phyloP scores from a whole-genome alignment of 2,113 vertebrate species.

The Podiceps cristatus region DNA sequence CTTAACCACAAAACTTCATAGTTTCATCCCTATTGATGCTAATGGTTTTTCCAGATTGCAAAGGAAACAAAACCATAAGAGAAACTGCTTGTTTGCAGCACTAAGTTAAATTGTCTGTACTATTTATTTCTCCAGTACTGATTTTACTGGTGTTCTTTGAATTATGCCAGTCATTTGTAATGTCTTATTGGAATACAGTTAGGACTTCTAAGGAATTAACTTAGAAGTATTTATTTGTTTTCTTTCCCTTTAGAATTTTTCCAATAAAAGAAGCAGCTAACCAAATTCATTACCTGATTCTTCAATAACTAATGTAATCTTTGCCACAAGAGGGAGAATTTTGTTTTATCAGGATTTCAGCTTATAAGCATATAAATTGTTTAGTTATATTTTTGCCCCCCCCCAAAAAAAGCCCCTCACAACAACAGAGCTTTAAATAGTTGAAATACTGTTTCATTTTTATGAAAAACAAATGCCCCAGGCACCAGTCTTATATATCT shows the following conservation, averaged over 20 bases:
- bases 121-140: not conserved
- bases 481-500: not conserved
- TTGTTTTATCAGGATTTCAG: not conserved
- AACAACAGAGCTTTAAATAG: not conserved
- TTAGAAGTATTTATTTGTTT: not conserved
- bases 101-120: not conserved
- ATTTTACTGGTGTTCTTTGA: not conserved
- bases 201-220: not conserved
- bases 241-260: not conserved
- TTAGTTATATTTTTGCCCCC: not conserved
- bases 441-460: not conserved
- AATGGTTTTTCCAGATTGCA: not conserved
- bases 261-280: not conserved
- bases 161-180: not conserved
- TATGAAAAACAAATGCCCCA: not conserved
- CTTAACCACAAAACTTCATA: not conserved
- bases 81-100: not conserved
- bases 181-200: not conserved
- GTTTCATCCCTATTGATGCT: not conserved
- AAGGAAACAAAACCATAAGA: not conserved
- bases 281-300: not conserved
- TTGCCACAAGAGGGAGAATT: not conserved
- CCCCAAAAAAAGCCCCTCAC: not conserved
- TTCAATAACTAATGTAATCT: not conserved
- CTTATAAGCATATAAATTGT: not conserved